These are phyloP conservation scores for Hydraecia micacea DNA, from an alignment of 2,888 invertebrate genomes.

Conservation along the genomic window DNA sequence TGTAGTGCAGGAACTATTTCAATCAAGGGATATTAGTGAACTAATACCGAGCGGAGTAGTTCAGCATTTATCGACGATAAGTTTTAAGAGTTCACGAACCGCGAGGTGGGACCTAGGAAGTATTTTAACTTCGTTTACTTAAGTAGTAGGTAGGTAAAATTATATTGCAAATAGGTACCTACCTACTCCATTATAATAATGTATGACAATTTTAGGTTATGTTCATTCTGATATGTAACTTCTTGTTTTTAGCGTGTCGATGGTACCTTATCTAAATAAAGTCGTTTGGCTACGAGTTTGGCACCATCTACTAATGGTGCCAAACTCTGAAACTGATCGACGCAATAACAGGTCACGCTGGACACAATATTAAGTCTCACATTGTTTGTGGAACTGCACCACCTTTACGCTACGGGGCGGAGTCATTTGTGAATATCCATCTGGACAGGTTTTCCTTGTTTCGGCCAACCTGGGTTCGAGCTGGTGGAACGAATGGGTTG, in stretches of 20 bases:
- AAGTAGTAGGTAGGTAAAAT: background rate
- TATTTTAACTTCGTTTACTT: constrained; percentile 15
- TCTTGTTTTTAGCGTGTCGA: background rate
- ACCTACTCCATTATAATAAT: background rate
- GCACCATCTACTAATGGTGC: too few relatives aligned
- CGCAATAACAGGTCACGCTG: too few relatives aligned
- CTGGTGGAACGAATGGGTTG: too few relatives aligned
- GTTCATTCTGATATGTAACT: background rate
- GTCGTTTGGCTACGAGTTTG: background rate
- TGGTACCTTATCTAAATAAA: background rate
- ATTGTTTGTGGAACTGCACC: too few relatives aligned
- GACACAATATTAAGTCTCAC: too few relatives aligned
- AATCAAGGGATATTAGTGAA: constrained; percentile 49
- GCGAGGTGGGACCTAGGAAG: background rate
- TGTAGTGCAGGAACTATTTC: constrained; percentile 25
- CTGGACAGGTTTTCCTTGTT: background rate
- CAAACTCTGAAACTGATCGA: too few relatives aligned
- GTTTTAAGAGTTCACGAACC: constrained; percentile 35
- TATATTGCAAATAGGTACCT: background rate
- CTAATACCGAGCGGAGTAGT: constrained; percentile 17
- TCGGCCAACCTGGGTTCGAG: background rate
- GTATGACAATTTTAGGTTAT: background rate
- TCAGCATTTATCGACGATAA: constrained; percentile 23
- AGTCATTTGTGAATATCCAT: background rate
- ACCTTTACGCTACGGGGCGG: background rate